Base-by-base conservation (phyloP, 2,888 invertebrate genomes). In the Polymixis flavicincta region DNA sequence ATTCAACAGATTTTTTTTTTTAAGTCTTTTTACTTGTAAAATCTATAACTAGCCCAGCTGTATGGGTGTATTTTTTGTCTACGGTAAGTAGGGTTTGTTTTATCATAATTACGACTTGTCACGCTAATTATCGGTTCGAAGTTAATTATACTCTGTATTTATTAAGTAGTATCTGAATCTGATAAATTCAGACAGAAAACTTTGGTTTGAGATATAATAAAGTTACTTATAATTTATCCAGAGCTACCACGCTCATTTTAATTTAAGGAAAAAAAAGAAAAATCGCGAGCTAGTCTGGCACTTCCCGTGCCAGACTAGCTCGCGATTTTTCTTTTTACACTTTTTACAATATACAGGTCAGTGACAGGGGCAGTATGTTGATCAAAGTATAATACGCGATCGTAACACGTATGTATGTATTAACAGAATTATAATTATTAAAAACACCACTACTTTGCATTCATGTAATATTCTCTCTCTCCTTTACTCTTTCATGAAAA, bases 121-220 rank as follows among this genome's bases (percentile, higher is more conserved):
- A 37, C 55, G 37, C 6, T 25, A 17, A 37, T 48, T 76, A 48
- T 55, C 7, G 22, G 9, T 14, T 28, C 19, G 7, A 55, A 48
- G 32, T 48, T 74, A 74, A 76, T 32, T 45, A 25, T 37, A 25
- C 28, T 37, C 22, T 48, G 19, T 76, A 76, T 28, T 74, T 55
- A 55, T 48, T 42, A 37, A 37, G 32, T 37, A 37, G 2, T 22
- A 37, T 37, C 22, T 11, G 22, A 28, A 11, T 50, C 19, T 42
- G 2, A 50, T 28, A 60, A 42, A 52, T 37, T 57, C 9, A 42
- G n/a, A 60, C 22, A 37, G 3, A 8, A 22, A 25, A 48, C 42
- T 52, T 42, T 52, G 42, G 70, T 71, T 45, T 17, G 1, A 25
- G 14, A 70, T 37, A 25, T 37, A 42, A 17, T 42, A 19, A 45